phyloP scores from a whole-genome alignment of 2,113 vertebrate species.

The Sylvilagus bachmani region DNA sequence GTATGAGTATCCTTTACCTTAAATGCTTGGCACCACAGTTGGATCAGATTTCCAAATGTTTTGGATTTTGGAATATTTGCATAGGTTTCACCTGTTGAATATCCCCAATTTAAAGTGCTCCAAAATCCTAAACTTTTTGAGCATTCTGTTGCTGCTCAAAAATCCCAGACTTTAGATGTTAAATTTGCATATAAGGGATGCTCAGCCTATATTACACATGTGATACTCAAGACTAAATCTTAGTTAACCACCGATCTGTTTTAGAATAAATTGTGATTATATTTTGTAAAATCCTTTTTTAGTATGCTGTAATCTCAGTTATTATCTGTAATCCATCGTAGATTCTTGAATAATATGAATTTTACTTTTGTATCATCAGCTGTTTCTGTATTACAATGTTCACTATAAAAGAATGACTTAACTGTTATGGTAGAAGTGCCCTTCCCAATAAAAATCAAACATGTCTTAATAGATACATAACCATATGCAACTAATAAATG shows the following conservation, averaged over 20 bases:
- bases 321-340: background rate
- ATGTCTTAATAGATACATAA: background rate
- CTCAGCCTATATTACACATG: background rate
- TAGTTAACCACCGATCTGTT: background rate
- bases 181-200: no score
- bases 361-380: background rate
- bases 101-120: no score
- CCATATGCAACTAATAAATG: background rate
- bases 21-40: no score
- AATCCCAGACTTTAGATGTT: no score
- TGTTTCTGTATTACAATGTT: background rate
- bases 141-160: no score
- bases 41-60: no score
- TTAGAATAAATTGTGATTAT: background rate
- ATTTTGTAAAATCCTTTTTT: background rate
- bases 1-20: no score
- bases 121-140: no score
- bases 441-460: slow-evolving; percentile 21
- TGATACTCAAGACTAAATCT: background rate
- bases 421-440: background rate
- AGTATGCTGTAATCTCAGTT: background rate
- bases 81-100: no score
- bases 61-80: no score
- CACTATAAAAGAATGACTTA: background rate
- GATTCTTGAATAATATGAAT: background rate